phyloP scores from a whole-genome alignment of 2,888 invertebrate genomes.

The Eupsilia transversa region DNA sequence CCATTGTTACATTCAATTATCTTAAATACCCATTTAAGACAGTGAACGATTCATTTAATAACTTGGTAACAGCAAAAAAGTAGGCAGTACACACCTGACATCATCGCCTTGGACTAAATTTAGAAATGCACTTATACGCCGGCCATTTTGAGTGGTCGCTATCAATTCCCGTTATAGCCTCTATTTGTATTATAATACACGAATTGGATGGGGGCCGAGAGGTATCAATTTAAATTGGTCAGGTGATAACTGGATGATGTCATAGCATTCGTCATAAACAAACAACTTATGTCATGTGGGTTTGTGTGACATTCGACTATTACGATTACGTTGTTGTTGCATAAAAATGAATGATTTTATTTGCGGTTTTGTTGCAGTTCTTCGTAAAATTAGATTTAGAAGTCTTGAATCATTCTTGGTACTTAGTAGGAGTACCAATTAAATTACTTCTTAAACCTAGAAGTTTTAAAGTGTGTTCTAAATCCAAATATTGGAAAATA shows the following conservation, averaged over 20 bases:
- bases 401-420: background rate
- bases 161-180: slow-evolving; percentile 71
- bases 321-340: slow-evolving; percentile 55
- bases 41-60: slow-evolving; percentile 41
- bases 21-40: slow-evolving; percentile 38
- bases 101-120: slow-evolving; percentile 82
- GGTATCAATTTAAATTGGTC: slow-evolving; percentile 75
- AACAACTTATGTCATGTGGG: slow-evolving; percentile 71
- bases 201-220: slow-evolving; percentile 63
- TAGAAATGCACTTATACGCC: slow-evolving; percentile 83
- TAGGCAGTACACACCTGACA: slow-evolving; percentile 74
- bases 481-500: background rate
- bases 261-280: slow-evolving; percentile 72
- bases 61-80: slow-evolving; percentile 52
- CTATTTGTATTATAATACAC: slow-evolving; percentile 65
- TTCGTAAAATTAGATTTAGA: background rate
- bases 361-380: slow-evolving; percentile 8
- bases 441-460: background rate
- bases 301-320: slow-evolving; percentile 67
- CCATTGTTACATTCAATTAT: slow-evolving; percentile 48
- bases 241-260: slow-evolving; percentile 81
- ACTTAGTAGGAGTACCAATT: background rate
- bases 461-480: background rate
- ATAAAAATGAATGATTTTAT: slow-evolving; percentile 24
- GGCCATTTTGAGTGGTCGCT: slow-evolving; percentile 72